phyloP scores from a whole-genome alignment of 2,797 vertebrate genomes.

The Anguilla obscura region DNA sequence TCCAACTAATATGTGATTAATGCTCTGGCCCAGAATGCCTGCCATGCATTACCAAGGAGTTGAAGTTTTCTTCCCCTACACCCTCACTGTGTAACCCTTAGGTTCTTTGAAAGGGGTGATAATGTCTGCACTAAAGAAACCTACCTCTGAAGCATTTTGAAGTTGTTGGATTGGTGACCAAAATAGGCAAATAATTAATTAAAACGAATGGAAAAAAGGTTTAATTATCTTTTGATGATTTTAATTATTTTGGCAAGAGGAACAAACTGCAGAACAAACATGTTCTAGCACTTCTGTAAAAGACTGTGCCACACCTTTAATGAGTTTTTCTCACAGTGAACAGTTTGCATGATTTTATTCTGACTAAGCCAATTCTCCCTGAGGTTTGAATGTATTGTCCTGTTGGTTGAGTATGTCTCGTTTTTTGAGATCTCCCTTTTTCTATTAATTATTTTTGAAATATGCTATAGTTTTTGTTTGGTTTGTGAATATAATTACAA shows the following conservation, averaged over 20 bases:
- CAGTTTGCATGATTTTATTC: not conserved
- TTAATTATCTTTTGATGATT: not conserved
- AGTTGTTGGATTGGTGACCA: not conserved
- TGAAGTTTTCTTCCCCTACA: not conserved
- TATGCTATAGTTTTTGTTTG: not conserved
- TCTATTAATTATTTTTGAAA: not conserved
- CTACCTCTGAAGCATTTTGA: not conserved
- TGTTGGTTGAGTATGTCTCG: not conserved
- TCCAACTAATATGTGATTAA: not conserved
- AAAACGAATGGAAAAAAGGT: not conserved
- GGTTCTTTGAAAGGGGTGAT: not conserved
- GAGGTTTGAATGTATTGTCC: not conserved
- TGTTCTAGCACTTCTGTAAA: not conserved
- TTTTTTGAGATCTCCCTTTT: not conserved
- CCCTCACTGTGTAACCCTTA: not conserved
- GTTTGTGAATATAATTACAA: not conserved
- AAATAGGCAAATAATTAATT: not conserved
- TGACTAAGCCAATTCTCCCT: not conserved
- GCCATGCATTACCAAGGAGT: not conserved
- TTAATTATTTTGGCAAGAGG: not conserved
- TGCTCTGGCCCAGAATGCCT: not conserved
- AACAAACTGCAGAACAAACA: not conserved
- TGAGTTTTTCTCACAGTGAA: not conserved
- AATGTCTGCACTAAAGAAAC: not conserved
- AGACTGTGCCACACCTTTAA: constrained; percentile 7